Conservation (phyloP, 2,113 vertebrate species). For the Macquaria ambigua region DNA sequence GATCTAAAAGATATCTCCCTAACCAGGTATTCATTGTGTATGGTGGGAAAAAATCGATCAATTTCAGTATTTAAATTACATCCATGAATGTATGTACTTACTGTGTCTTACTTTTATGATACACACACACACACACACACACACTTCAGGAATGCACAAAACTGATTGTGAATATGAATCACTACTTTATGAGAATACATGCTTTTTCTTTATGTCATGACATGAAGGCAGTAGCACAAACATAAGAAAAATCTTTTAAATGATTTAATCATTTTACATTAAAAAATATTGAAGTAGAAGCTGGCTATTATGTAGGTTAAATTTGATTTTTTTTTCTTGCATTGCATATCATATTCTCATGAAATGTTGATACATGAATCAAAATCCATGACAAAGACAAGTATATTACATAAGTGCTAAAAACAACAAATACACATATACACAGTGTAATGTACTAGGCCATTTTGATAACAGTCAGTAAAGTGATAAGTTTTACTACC, state of each 20-base stretch:
- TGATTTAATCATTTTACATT: neutral
- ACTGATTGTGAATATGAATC: neutral
- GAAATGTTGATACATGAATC: conserved; percentile 1
- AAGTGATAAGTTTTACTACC: neutral
- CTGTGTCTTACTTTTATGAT: too few relatives aligned
- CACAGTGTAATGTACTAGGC: neutral
- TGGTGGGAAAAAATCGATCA: too few relatives aligned
- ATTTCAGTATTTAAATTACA: too few relatives aligned
- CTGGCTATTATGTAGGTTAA: neutral
- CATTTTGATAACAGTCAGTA: conserved; percentile 6
- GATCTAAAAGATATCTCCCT: too few relatives aligned
- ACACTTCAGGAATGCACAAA: neutral
- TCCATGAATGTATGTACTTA: neutral
- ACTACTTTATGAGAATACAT: conserved; percentile 1
- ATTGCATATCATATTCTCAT: conserved; percentile 6
- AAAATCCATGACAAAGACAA: neutral
- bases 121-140: neutral
- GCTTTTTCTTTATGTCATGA: neutral
- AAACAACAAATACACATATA: neutral
- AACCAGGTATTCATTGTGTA: neutral
- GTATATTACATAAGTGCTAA: conserved; percentile 24
- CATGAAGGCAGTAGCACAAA: neutral
- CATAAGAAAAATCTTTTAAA: neutral
- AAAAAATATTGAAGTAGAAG: conserved; percentile 3
- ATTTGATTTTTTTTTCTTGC: neutral